Evolutionary conservation across 2,113 vertebrate genomes (phyloP).

Genomic region (Dendropsophus ebraccatus): DNA sequence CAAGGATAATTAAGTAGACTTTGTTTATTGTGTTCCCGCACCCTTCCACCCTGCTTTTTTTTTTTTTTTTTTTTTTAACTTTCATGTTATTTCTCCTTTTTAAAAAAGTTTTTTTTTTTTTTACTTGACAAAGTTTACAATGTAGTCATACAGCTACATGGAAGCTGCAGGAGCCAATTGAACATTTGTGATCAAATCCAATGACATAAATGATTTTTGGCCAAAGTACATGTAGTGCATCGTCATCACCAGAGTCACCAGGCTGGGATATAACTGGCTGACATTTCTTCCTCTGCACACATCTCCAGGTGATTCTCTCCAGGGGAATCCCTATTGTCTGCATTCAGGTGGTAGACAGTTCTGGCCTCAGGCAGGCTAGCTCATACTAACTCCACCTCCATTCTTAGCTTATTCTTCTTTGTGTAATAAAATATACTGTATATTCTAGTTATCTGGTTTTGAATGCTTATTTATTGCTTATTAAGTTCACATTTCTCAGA

Average conservation of each 20-base stretch:
- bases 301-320: slow-evolving; percentile 24
- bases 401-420: not conserved
- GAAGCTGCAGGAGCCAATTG: no score
- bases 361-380: slow-evolving; percentile 1
- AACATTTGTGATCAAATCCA: no score
- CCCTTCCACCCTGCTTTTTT: no score
- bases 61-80: no score
- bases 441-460: not conserved
- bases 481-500: no score
- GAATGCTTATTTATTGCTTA: not conserved
- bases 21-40: no score
- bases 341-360: slow-evolving; percentile 32
- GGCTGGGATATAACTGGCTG: not conserved
- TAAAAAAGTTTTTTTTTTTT: no score
- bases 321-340: slow-evolving; percentile 49
- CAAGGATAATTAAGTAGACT: no score
- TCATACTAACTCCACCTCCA: not conserved
- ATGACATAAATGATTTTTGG: no score
- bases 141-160: no score
- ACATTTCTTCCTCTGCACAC: not conserved
- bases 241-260: not conserved
- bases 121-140: no score
- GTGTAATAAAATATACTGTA: not conserved
- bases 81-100: no score
- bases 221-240: not conserved